Conservation (phyloP, 2,113 vertebrate genomes). For the Microtus pennsylvanicus region DNA sequence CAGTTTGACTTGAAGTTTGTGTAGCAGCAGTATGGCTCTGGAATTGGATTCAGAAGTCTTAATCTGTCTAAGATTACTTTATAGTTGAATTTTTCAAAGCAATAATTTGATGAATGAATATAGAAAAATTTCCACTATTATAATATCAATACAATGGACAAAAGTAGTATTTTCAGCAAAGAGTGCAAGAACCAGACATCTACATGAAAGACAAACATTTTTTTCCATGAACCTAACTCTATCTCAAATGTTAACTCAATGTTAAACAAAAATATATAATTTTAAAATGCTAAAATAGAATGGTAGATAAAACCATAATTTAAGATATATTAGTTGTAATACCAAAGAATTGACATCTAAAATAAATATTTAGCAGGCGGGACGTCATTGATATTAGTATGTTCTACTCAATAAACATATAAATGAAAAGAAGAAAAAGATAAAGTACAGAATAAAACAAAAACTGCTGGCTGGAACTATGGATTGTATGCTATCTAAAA, state of each 20-base stretch:
- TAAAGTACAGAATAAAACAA: not conserved
- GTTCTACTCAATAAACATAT: not conserved
- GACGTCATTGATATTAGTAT: not conserved
- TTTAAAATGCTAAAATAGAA: not conserved
- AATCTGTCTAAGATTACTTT: not conserved
- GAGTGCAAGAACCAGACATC: not conserved
- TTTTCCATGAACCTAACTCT: not conserved
- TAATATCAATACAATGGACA: not conserved
- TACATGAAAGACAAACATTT: not conserved
- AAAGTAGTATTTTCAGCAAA: not conserved
- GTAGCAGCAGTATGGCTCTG: not conserved
- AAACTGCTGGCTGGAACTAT: accelerated
- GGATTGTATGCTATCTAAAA: not conserved
- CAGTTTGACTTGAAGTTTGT: not conserved
- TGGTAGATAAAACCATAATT: not conserved
- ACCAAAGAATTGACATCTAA: not conserved
- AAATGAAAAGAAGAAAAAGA: not conserved
- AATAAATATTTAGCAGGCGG: not conserved
- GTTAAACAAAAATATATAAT: not conserved
- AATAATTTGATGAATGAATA: not conserved
- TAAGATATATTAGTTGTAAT: not conserved
- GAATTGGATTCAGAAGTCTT: not conserved
- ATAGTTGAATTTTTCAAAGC: not conserved
- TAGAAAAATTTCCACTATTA: not conserved
- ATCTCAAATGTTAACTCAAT: not conserved